These are phyloP conservation scores for Pachyrhynchus sulphureomaculatus DNA, from an alignment of 1,140 invertebrate genomes.

Conservation along the genomic window DNA sequence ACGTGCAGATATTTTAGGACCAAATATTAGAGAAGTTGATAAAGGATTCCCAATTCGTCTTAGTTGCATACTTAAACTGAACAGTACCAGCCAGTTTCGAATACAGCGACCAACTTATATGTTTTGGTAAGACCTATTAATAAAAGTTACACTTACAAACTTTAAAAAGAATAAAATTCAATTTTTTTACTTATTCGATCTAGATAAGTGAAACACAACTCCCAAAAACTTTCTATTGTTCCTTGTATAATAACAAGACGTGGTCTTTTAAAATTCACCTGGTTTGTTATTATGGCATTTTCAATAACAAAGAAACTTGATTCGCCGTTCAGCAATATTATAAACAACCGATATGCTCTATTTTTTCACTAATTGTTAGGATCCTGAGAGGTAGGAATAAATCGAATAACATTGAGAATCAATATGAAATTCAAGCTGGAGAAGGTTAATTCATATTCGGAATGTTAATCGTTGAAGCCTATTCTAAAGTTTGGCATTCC, in stretches of 20 bases:
- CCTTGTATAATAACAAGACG: no score
- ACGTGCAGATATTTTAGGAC: constrained; percentile 14
- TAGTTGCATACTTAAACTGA: constrained; percentile 68
- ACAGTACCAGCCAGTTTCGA: constrained; percentile 55
- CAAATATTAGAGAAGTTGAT: constrained; percentile 50
- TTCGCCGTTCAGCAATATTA: no score
- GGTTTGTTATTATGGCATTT: no score
- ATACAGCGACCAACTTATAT: constrained; percentile 18
- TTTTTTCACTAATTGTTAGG: no score
- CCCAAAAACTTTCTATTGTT: no score
- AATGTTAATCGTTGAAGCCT: neutral
- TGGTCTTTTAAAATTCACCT: no score
- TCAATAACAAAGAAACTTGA: no score
- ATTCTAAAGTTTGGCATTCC: neutral
- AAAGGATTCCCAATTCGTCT: constrained; percentile 70
- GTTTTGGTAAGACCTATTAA: constrained; percentile 18
- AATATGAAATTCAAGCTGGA: neutral
- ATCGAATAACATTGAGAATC: neutral
- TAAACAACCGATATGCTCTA: no score
- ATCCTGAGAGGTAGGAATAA: neutral
- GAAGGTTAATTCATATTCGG: neutral
- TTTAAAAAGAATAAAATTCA: neutral
- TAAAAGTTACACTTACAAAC: neutral
- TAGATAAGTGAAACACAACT: no score
- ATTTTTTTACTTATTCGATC: no score